phyloP scores from a whole-genome alignment of 1,140 invertebrate genomes.

The Drosophila persimilis region DNA sequence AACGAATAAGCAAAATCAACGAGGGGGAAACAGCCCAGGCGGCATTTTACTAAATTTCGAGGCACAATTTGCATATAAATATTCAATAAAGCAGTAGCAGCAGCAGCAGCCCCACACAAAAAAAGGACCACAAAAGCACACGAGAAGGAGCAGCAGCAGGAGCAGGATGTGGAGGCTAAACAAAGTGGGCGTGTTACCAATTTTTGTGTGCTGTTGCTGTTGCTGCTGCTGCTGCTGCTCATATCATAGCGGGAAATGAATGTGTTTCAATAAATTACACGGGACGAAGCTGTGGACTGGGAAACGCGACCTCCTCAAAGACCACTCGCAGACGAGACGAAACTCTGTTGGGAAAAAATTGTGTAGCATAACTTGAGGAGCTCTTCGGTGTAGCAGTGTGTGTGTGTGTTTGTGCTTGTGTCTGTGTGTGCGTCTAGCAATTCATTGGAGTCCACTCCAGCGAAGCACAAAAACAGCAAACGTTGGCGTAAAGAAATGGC shows the following conservation, averaged over 20 bases:
- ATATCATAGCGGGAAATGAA: conserved; percentile 74
- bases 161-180: conserved; percentile 23
- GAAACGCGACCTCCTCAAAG: background rate
- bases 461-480: conserved; percentile 53
- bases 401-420: conserved; percentile 19
- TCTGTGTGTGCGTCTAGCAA: conserved; percentile 52
- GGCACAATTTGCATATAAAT: conserved; percentile 70
- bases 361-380: conserved; percentile 66
- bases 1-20: conserved; percentile 48
- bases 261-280: conserved; percentile 79
- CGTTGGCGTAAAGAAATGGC: conserved; percentile 40
- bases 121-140: conserved; percentile 28
- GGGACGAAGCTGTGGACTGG: conserved; percentile 30
- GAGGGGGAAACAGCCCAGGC: background rate
- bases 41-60: conserved; percentile 10
- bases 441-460: conserved; percentile 55
- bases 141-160: too few species aligned
- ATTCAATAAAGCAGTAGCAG: conserved; percentile 63
- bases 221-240: conserved; percentile 38
- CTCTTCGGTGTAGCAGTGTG: conserved; percentile 19
- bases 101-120: conserved; percentile 10
- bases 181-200: conserved; percentile 65
- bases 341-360: conserved; percentile 46
- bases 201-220: conserved; percentile 12
- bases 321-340: conserved; percentile 2